phyloP scores from a whole-genome alignment of 1,140 invertebrate genomes.

The Drosophila parabipectinata region DNA sequence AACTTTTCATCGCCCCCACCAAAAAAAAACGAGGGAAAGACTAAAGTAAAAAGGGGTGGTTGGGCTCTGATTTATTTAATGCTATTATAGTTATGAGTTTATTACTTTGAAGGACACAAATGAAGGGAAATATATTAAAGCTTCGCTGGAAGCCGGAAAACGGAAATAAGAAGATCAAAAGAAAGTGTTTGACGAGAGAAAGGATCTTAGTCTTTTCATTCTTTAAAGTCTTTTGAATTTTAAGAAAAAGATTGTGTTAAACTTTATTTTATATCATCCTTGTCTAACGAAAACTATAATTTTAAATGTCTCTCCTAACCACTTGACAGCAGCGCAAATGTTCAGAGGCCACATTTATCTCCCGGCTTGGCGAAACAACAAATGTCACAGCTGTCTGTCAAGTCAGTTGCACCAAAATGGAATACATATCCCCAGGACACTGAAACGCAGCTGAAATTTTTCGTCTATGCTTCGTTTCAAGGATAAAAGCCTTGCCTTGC shows the following conservation, averaged over 20 bases:
- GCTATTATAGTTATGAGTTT: slow-evolving; percentile 63
- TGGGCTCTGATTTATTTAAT: slow-evolving; percentile 68
- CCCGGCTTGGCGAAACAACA: slow-evolving; percentile 45
- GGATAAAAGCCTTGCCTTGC: slow-evolving; percentile 24
- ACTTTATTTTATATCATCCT: neutral
- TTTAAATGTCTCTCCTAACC: slow-evolving; percentile 31
- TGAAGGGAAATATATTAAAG: slow-evolving; percentile 7
- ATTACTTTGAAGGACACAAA: slow-evolving; percentile 25
- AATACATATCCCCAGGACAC: slow-evolving; percentile 35
- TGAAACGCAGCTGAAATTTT: slow-evolving; percentile 22
- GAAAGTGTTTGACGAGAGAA: neutral
- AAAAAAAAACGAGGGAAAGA: slow-evolving; percentile 17
- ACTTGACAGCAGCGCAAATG: slow-evolving; percentile 27
- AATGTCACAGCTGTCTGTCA: slow-evolving; percentile 71
- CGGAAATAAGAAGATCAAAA: slow-evolving; percentile 1
- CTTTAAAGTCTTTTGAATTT: neutral
- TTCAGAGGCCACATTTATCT: slow-evolving; percentile 33
- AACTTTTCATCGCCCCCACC: neutral
- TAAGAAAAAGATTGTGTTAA: neutral
- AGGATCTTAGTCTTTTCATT: neutral
- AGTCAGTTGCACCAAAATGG: slow-evolving; percentile 51
- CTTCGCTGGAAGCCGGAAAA: slow-evolving; percentile 1
- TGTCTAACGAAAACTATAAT: slow-evolving; percentile 1
- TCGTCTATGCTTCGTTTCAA: slow-evolving; percentile 29
- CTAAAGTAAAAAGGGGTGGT: slow-evolving; percentile 20